Conservation (phyloP, 2,888 invertebrate genomes). For the Quadroppia sp. region DNA sequence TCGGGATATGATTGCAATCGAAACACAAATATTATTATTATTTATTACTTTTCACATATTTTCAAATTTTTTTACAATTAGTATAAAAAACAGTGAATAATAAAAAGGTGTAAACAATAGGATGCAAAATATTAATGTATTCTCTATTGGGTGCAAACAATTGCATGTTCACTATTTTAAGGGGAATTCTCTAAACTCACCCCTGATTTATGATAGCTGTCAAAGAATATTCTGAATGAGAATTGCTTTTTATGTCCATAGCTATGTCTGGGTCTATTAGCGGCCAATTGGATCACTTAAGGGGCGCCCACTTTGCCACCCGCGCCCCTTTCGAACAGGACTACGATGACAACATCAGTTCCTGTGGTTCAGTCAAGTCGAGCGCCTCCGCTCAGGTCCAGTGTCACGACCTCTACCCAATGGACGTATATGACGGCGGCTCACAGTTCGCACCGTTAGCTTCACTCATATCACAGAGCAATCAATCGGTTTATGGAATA, state of each 20-base stretch:
- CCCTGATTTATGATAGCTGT: neutral
- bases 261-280: no score
- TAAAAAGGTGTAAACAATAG: no score
- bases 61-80: no score
- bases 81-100: no score
- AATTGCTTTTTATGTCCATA: no score
- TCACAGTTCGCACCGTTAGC: constrained; percentile 14
- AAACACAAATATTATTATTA: neutral
- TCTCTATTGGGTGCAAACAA: no score
- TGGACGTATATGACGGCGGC: constrained; percentile 43
- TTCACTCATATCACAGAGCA: constrained; percentile 6
- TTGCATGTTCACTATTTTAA: neutral
- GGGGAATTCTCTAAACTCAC: neutral
- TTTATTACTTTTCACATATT: neutral
- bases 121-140: no score
- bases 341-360: constrained; percentile 39
- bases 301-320: constrained; percentile 16
- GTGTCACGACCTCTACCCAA: constrained; percentile 43
- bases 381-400: constrained; percentile 41
- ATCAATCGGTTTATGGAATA: constrained; percentile 22
- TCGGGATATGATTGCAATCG: no score
- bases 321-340: constrained; percentile 39
- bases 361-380: constrained; percentile 42
- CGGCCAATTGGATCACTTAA: constrained; percentile 1
- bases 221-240: no score